Evolutionary conservation across 2,113 vertebrate genomes (phyloP).

Genomic region (Sander vitreus): DNA sequence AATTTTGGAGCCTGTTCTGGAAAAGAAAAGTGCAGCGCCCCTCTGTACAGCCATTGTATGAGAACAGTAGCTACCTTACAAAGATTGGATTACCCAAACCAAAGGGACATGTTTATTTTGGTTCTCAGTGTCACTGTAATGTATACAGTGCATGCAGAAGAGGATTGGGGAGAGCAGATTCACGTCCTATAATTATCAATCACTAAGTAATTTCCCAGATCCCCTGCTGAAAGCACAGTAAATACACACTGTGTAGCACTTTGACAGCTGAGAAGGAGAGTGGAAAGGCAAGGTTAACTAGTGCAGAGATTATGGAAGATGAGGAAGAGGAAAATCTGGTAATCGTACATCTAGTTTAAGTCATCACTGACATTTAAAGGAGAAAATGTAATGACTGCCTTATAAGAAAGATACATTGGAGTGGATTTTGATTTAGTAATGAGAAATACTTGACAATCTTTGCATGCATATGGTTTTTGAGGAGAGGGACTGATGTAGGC

Average conservation of each 20-base stretch:
- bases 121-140: constrained; percentile 68
- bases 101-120: constrained; percentile 77
- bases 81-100: constrained; percentile 73
- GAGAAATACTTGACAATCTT: constrained; percentile 54
- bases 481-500: constrained; percentile 31
- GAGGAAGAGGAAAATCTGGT: constrained; percentile 24
- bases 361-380: constrained; percentile 35
- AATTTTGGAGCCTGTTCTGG: constrained; percentile 82
- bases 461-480: constrained; percentile 60
- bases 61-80: constrained; percentile 80
- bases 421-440: constrained; percentile 22
- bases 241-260: constrained; percentile 18
- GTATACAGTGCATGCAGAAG: constrained; percentile 59
- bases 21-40: constrained; percentile 80
- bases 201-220: constrained; percentile 59
- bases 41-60: constrained; percentile 72
- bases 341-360: constrained; percentile 21
- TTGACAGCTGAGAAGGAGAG: constrained; percentile 19
- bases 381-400: constrained; percentile 34
- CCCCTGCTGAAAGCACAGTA: constrained; percentile 23
- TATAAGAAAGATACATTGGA: constrained; percentile 20
- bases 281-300: constrained; percentile 8
- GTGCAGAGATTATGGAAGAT: constrained; percentile 10
- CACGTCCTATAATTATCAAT: constrained; percentile 63
- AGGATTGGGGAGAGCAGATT: constrained; percentile 44